Percentiles rank a stretch among this genome's conserved stretches.
Evolutionary conservation across 2,797 vertebrate genomes (phyloP).

Genomic region (Ataeniobius toweri): DNA sequence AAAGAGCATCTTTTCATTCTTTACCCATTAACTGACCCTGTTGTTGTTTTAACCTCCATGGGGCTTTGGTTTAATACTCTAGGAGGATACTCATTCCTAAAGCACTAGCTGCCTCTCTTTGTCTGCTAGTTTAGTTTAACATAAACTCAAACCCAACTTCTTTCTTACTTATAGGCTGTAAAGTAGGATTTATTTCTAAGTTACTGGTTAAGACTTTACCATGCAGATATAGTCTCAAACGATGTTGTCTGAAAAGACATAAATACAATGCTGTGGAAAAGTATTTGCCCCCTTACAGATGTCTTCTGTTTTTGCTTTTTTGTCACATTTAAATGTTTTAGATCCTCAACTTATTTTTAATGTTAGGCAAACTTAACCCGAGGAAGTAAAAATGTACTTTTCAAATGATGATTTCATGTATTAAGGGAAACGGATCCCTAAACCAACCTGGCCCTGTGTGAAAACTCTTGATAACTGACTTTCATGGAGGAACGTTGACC

Average conservation of each 20-base stretch:
- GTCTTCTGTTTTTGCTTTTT: neutral
- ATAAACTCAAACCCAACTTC: neutral
- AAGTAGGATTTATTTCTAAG: neutral
- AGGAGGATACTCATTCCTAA: neutral
- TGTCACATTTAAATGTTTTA: neutral
- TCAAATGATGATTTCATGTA: no score
- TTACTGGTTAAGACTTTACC: neutral
- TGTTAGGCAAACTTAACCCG: no score
- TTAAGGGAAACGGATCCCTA: neutral
- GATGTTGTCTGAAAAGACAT: neutral
- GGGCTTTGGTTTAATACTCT: neutral
- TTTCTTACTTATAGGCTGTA: neutral
- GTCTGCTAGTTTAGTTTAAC: neutral
- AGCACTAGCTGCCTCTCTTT: neutral
- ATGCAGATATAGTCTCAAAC: neutral
- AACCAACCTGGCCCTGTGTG: neutral
- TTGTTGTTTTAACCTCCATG: neutral
- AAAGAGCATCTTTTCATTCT: conserved; percentile 6
- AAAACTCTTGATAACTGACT: neutral
- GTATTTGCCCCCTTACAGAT: neutral
- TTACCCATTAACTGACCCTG: conserved; percentile 7
- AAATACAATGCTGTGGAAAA: neutral
- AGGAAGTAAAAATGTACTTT: neutral
- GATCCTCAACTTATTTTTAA: neutral
- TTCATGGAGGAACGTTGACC: neutral